Conservation (phyloP, 2,888 invertebrate species). For the Apotomis turbidana region DNA sequence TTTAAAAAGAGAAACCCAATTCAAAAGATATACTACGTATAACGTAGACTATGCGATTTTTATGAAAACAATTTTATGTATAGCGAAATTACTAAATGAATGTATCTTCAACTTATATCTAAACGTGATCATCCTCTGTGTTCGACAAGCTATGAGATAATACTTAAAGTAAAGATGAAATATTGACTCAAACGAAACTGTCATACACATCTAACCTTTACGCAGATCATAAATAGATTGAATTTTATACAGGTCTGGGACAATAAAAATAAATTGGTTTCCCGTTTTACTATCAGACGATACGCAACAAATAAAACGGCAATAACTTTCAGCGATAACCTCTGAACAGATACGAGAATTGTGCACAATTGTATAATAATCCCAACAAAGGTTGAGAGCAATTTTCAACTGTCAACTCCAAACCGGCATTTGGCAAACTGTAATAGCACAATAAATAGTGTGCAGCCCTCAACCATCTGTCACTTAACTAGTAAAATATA, state of each 20-base stretch:
- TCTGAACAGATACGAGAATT: constrained; percentile 53
- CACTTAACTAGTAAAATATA: constrained; percentile 83
- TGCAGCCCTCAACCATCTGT: constrained; percentile 81
- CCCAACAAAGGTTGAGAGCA: constrained; percentile 60
- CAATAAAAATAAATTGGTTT: constrained; percentile 74
- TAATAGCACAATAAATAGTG: constrained; percentile 83
- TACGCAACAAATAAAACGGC: constrained; percentile 70
- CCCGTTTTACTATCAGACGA: constrained; percentile 70
- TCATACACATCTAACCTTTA: constrained; percentile 58
- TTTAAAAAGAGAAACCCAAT: no score
- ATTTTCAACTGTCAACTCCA: constrained; percentile 77
- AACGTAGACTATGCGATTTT: no score
- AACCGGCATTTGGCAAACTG: constrained; percentile 72
- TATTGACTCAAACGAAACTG: constrained; percentile 42
- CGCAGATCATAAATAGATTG: constrained; percentile 75
- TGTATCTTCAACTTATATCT: background rate
- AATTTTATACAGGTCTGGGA: constrained; percentile 71
- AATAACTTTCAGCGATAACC: constrained; percentile 55
- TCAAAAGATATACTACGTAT: no score
- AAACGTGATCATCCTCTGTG: background rate
- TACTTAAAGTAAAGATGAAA: constrained; percentile 18
- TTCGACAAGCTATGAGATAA: constrained; percentile 12
- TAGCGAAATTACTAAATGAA: background rate
- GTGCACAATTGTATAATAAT: constrained; percentile 59
- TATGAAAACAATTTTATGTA: no score